Base-by-base conservation (phyloP, 2,888 invertebrate genomes). In the Dasysyrphus tricinctus region DNA sequence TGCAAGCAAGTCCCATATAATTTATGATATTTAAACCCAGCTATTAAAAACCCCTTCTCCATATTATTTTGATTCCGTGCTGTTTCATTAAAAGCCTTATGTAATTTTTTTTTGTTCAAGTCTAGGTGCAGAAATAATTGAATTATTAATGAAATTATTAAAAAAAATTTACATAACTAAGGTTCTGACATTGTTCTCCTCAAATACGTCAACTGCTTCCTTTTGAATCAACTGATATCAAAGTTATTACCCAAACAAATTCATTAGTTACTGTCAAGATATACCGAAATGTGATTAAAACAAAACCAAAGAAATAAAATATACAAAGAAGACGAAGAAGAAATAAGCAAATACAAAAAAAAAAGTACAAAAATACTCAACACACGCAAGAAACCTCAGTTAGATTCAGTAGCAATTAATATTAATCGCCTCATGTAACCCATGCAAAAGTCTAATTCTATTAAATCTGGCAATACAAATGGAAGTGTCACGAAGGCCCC, bases 361-460 rank as follows among this genome's bases (percentile, higher is more conserved):
- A 4, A 32, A 8, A 4, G 5, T 2, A n/a, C 6, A 49, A 57
- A 57, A 19, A 51, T 19, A 56, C 24, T 19, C 4, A 69, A 47
- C 29, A 67, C 84, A 80, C 70, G 80, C 65, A 72, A 80, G 16
- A 65, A 63, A 70, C 74, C 83, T 70, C 42, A 57, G 51, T 73
- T 80, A 72, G 80, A 76, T 80, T 80, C 84, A 51, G 19, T 32
- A 75, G 75, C 80, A 84, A 84, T 84, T 80, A 84, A 84, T 84
- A 84, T 84, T 84, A 81, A 85, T 81, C 85, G 80, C 81, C 77
- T 74, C 72, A 69, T 76, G 81, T 85, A 80, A 85, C 73, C 54
- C 85, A 85, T 85, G 81, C 85, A 81, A 85, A 77, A 69, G 77
- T 85, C 81, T 77, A 74, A 85, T 85, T 81, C 85, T 81, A 85